A percentile compares a stretch with the other conserved stretches of the same genome.
Evolutionary conservation across 1,140 invertebrate species (phyloP).

Genomic region (Coptotermes formosanus): DNA sequence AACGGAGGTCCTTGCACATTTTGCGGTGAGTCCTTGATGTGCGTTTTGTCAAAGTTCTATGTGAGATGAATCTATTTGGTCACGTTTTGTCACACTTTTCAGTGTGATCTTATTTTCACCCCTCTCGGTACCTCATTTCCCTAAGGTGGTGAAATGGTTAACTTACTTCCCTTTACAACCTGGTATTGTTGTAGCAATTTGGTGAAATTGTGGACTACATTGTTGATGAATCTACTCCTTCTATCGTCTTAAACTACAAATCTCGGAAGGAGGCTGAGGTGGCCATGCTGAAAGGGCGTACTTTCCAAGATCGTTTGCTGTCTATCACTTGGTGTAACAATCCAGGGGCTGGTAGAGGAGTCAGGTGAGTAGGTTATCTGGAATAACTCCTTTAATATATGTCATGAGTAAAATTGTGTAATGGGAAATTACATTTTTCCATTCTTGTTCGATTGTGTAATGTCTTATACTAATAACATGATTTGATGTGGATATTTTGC

Average conservation of each 20-base stretch:
- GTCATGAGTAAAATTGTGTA: neutral
- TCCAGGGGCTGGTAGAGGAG: conserved; percentile 17
- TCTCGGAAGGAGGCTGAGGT: conserved; percentile 72
- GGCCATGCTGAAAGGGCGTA: conserved; percentile 62
- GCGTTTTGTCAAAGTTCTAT: neutral
- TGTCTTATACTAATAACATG: neutral
- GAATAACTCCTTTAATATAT: neutral
- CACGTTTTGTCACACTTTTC: neutral
- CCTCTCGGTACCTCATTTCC: no score
- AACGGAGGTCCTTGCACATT: conserved; percentile 66
- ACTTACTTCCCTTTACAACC: neutral
- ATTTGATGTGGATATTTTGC: no score
- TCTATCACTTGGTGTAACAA: conserved; percentile 46
- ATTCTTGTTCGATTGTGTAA: neutral
- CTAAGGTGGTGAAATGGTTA: no score
- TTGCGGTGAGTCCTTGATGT: conserved; percentile 58
- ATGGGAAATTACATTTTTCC: neutral
- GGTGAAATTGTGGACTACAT: conserved; percentile 69
- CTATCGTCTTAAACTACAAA: conserved; percentile 68
- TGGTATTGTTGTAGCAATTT: conserved; percentile 58
- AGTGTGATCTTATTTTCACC: conserved; percentile 15
- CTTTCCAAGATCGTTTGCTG: conserved; percentile 58
- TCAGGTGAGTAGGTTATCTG: neutral
- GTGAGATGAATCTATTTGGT: conserved; percentile 27
- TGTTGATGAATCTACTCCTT: conserved; percentile 63